Evolutionary conservation across 2,797 vertebrate species (phyloP).

Genomic region (Pipistrellus pygmaeus): DNA sequence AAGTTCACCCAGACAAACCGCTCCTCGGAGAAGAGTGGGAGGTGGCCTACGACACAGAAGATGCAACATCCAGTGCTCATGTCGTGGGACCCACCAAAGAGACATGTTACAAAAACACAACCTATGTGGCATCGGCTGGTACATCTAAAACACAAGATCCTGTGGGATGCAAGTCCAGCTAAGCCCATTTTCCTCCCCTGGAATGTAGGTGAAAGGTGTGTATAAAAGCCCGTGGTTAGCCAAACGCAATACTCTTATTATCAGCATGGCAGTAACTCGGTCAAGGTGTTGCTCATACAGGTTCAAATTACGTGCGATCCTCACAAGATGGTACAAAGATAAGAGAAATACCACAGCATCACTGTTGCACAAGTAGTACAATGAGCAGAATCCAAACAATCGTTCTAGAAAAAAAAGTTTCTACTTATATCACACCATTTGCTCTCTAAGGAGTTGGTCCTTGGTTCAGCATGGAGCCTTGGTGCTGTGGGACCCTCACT

Average conservation of each 20-base stretch:
- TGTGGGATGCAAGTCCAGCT: neutral
- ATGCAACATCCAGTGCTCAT: neutral
- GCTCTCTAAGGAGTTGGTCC: neutral
- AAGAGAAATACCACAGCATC: neutral
- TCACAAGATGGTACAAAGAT: neutral
- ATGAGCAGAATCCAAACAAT: neutral
- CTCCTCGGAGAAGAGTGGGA: conserved; percentile 4
- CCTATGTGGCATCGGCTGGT: neutral
- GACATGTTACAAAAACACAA: neutral
- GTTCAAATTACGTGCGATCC: neutral
- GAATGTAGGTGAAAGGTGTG: neutral
- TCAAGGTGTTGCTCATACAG: neutral
- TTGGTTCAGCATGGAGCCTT: neutral
- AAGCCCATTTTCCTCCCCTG: neutral
- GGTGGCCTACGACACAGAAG: neutral
- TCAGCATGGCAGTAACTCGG: neutral
- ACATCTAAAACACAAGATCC: neutral
- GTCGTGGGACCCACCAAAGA: accelerated
- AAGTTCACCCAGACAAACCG: conserved; percentile 57
- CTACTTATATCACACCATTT: neutral
- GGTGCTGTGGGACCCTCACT: accelerated
- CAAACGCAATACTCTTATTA: neutral
- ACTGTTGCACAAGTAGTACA: neutral
- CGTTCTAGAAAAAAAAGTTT: neutral
- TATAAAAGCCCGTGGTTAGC: neutral